These are phyloP conservation scores for Macroramphosus scolopax DNA, from an alignment of 2,797 vertebrate species.

Conservation along the genomic window DNA sequence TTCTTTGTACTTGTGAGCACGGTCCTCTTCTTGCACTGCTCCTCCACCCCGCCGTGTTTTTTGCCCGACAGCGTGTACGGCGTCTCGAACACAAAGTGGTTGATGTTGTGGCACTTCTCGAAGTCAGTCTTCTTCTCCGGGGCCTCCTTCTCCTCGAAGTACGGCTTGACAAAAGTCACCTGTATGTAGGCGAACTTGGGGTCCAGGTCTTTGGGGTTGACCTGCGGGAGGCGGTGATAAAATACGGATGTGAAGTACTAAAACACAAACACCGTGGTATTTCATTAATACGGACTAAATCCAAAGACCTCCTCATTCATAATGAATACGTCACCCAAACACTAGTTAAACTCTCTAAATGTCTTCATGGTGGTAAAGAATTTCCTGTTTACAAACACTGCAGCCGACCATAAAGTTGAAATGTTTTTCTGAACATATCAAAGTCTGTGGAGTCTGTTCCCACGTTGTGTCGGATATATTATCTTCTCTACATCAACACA, in stretches of 20 bases:
- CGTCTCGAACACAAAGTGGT: constrained; percentile 93
- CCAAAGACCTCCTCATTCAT: no score
- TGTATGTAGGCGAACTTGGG: constrained; percentile 91
- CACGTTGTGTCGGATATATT: no score
- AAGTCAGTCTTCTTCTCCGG: constrained; percentile 90
- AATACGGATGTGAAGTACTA: not conserved
- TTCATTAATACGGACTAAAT: no score
- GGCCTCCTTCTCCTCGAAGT: constrained; percentile 92
- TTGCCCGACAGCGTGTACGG: constrained; percentile 95
- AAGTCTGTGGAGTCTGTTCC: no score
- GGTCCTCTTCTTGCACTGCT: constrained; percentile 92
- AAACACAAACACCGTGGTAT: no score
- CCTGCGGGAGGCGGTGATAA: constrained; percentile 55
- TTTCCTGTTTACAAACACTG: no score
- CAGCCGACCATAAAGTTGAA: no score
- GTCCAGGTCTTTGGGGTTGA: constrained; percentile 91
- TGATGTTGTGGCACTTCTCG: constrained; percentile 94
- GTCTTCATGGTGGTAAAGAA: no score
- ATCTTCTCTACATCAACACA: no score
- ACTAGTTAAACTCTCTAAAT: no score
- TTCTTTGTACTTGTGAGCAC: constrained; percentile 85
- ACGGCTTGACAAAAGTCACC: constrained; percentile 94
- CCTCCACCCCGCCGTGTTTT: constrained; percentile 93
- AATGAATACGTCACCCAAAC: no score
- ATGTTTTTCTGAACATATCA: no score